Evolutionary conservation across 1,140 invertebrate genomes (phyloP).

Genomic region (Vanessa tameamea): DNA sequence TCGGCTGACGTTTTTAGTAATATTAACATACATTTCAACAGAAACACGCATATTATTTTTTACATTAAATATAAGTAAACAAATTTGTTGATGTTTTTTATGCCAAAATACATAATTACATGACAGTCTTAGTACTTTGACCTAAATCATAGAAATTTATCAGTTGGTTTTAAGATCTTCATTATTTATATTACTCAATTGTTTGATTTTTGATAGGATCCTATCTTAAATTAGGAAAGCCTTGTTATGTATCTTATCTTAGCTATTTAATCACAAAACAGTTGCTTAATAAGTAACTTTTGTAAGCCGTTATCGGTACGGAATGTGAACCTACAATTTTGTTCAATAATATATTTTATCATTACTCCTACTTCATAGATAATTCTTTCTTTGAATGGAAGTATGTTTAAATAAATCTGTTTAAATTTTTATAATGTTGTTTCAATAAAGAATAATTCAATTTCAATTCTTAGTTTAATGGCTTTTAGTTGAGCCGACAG

Average conservation of each 20-base stretch:
- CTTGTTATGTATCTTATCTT: neutral
- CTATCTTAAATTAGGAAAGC: constrained; percentile 1
- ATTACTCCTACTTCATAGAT: too few species aligned
- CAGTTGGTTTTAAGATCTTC: neutral
- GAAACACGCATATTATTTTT: neutral
- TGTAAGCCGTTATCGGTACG: neutral
- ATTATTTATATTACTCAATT: neutral
- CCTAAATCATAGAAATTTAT: neutral
- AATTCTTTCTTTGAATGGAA: too few species aligned
- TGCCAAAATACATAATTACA: neutral
- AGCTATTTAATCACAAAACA: neutral
- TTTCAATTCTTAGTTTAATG: too few species aligned
- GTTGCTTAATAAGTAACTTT: neutral
- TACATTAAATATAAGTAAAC: neutral
- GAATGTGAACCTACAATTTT: too few species aligned
- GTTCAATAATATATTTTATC: too few species aligned
- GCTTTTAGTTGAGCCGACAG: too few species aligned
- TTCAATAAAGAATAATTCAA: too few species aligned
- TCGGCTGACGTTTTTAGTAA: too few species aligned
- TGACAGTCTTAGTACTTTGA: neutral
- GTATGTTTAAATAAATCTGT: too few species aligned
- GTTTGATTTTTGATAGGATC: constrained; percentile 10
- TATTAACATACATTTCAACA: too few species aligned
- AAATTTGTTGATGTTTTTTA: too few species aligned
- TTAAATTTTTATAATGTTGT: too few species aligned